A percentile compares a stretch with the other conserved stretches of the same genome.
phyloP scores from a whole-genome alignment of 2,888 invertebrate genomes.

The Lasioglossum marginatum region DNA sequence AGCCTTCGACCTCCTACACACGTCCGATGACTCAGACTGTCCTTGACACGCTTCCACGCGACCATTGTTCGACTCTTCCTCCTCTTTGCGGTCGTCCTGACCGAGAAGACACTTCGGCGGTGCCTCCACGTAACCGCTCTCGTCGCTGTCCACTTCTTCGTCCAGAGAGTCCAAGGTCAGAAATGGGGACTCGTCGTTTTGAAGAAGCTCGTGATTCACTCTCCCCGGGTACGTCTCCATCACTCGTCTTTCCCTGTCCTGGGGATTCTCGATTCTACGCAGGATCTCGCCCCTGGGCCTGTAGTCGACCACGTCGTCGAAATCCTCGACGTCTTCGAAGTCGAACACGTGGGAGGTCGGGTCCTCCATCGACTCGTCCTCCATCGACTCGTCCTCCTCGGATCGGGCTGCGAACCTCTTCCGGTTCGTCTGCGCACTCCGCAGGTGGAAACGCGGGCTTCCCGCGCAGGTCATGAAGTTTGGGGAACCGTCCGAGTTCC shows the following conservation, averaged over 20 bases:
- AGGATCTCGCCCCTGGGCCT: conserved; percentile 80
- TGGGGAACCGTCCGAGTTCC: conserved; percentile 82
- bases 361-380: conserved; percentile 71
- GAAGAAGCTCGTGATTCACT: conserved; percentile 66
- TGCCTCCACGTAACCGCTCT: conserved; percentile 94
- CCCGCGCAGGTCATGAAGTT: conserved; percentile 81
- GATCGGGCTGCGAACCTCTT: conserved; percentile 75
- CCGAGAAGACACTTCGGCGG: conserved; percentile 77
- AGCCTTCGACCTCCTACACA: conserved; percentile 30
- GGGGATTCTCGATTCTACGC: conserved; percentile 76
- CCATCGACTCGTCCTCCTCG: conserved; percentile 80
- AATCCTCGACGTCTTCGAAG: conserved; percentile 81
- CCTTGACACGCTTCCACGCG: conserved; percentile 23
- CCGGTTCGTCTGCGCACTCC: conserved; percentile 61
- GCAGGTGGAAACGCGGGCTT: conserved; percentile 79
- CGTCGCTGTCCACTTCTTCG: conserved; percentile 93
- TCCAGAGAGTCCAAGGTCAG: conserved; percentile 85
- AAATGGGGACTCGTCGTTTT: conserved; percentile 77
- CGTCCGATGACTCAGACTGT: conserved; percentile 16
- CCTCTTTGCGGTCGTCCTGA: conserved; percentile 66
- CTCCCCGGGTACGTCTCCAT: conserved; percentile 73
- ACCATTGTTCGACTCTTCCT: conserved; percentile 41
- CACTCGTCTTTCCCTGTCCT: conserved; percentile 60
- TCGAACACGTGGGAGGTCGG: conserved; percentile 76
- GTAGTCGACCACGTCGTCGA: conserved; percentile 82